Evolutionary conservation across 2,113 vertebrate species (phyloP).

Genomic region (Pyxicephalus adspersus): DNA sequence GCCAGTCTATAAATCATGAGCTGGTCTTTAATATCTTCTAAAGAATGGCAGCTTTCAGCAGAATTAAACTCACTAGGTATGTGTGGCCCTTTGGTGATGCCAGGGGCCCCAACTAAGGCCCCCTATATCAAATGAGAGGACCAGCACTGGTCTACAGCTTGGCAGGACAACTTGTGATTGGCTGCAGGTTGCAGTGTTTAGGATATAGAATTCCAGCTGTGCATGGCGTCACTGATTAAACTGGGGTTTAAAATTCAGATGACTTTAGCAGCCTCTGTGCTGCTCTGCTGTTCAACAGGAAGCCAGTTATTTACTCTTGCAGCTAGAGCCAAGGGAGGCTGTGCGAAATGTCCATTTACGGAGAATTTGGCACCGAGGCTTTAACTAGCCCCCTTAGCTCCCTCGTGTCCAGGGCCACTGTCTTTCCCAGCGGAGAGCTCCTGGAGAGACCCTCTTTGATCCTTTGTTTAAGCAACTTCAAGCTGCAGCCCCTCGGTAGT

Average conservation of each 20-base stretch:
- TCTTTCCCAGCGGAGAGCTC: not conserved
- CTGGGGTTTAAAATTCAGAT: not conserved
- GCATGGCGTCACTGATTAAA: too few species aligned
- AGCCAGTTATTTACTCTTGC: conserved; percentile 3
- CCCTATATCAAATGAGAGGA: too few species aligned
- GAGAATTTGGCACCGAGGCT: conserved; percentile 13
- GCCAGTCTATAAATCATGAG: too few species aligned
- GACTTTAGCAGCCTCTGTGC: not conserved
- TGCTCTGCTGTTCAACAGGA: not conserved
- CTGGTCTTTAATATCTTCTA: too few species aligned
- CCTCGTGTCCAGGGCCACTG: conserved; percentile 2
- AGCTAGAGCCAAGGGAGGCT: not conserved
- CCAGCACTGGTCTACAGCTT: too few species aligned
- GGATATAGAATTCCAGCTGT: too few species aligned
- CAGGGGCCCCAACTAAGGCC: too few species aligned
- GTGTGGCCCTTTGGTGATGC: too few species aligned
- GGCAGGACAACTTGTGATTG: too few species aligned
- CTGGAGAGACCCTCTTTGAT: conserved; percentile 2
- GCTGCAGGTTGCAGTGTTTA: not conserved
- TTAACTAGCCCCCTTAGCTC: not conserved
- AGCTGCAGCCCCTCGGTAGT: not conserved
- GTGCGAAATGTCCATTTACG: not conserved
- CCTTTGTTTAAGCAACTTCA: conserved; percentile 19
- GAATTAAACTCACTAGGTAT: too few species aligned
- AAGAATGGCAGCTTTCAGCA: too few species aligned